These are phyloP conservation scores for Gallinago paraguaiae DNA, from an alignment of 2,113 vertebrate species.

Conservation along the genomic window DNA sequence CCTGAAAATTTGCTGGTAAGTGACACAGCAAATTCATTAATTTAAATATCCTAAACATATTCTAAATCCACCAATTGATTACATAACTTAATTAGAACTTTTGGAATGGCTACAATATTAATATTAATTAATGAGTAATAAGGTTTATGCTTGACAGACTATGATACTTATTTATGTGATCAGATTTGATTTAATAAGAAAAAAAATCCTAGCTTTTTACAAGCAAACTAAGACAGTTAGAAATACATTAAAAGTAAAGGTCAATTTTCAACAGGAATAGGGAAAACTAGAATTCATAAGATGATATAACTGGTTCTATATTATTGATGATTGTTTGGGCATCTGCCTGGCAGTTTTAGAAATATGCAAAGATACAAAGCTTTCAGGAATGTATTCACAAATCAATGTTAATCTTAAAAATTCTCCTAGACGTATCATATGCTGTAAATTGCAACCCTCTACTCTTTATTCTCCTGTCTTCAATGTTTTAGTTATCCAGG, in stretches of 20 bases:
- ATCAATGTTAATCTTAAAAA: neutral
- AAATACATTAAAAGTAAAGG: constrained; percentile 27
- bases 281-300: neutral
- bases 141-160: neutral
- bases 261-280: neutral
- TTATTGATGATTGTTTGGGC: neutral
- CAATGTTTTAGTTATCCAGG: neutral
- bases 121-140: constrained; percentile 17
- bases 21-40: constrained; percentile 4
- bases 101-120: constrained; percentile 25
- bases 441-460: neutral
- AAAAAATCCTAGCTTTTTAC: constrained; percentile 9
- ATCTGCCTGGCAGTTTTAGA: neutral
- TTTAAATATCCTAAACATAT: constrained; percentile 1
- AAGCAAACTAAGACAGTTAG: neutral
- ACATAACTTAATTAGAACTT: neutral
- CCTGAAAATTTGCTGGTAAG: neutral
- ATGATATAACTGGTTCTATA: neutral
- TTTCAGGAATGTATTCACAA: neutral
- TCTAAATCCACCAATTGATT: neutral
- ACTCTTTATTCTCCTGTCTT: neutral
- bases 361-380: neutral
- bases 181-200: constrained; percentile 1
- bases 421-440: neutral
- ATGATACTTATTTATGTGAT: neutral